A percentile compares a stretch with the other conserved stretches of the same genome.
Evolutionary conservation across 2,888 invertebrate species (phyloP).

Genomic region (Gnatocerus cornutus): DNA sequence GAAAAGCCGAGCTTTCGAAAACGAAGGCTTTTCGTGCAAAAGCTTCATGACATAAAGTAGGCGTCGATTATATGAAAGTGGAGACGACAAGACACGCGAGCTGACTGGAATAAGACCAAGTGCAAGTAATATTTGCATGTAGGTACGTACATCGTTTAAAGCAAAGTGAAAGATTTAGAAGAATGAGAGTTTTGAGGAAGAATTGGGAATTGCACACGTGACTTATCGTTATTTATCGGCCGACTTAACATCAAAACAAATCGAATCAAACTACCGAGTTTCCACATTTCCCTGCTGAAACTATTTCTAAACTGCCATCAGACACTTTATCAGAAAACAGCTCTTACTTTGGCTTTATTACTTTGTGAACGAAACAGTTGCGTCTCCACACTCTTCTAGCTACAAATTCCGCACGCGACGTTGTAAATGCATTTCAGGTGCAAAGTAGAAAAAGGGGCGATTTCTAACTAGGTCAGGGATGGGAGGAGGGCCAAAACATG

Average conservation of each 20-base stretch:
- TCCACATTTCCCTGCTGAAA: slow-evolving; percentile 16
- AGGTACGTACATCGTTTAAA: background rate
- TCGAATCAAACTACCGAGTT: background rate
- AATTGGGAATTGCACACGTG: no score
- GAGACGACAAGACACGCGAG: slow-evolving; percentile 58
- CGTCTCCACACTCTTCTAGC: slow-evolving; percentile 20
- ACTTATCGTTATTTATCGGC: no score
- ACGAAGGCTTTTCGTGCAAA: slow-evolving; percentile 57
- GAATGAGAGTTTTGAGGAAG: no score
- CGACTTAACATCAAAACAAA: background rate
- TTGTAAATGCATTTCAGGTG: slow-evolving; percentile 46
- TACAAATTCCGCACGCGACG: slow-evolving; percentile 38
- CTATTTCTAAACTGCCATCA: slow-evolving; percentile 18
- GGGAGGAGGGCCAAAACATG: slow-evolving; percentile 30
- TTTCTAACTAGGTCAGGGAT: slow-evolving; percentile 34
- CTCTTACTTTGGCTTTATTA: slow-evolving; percentile 41
- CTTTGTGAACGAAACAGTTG: slow-evolving; percentile 26
- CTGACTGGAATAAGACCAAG: slow-evolving; percentile 16
- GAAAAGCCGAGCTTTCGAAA: slow-evolving; percentile 50
- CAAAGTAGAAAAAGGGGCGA: slow-evolving; percentile 37
- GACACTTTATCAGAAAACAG: slow-evolving; percentile 22
- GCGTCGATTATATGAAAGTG: slow-evolving; percentile 60
- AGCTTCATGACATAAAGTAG: slow-evolving; percentile 56
- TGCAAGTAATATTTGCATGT: slow-evolving; percentile 5
- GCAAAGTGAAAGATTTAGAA: no score